These are phyloP conservation scores for Leuciscus idus DNA, from an alignment of 2,113 vertebrate species.

Conservation along the genomic window DNA sequence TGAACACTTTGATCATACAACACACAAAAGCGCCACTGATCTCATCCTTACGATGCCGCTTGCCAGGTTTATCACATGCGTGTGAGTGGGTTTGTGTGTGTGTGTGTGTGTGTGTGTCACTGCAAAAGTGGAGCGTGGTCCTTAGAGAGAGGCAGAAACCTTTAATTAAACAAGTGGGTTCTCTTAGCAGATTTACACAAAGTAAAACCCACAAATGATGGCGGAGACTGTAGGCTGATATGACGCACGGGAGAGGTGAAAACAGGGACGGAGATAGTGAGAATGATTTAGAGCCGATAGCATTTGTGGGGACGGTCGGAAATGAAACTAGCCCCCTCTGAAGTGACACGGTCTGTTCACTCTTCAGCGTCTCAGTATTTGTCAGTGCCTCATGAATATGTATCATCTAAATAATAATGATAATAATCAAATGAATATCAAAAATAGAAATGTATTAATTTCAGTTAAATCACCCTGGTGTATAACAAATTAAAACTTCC, in stretches of 20 bases:
- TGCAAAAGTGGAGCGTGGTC: constrained; percentile 20
- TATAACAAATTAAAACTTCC: constrained; percentile 57
- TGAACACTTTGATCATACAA: constrained; percentile 70
- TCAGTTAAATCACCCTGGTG: constrained; percentile 30
- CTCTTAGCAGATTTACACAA: constrained; percentile 41
- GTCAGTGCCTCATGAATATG: constrained; percentile 72
- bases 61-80: constrained; percentile 56
- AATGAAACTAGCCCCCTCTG: constrained; percentile 64
- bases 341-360: constrained; percentile 38
- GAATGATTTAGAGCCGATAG: constrained; percentile 63
- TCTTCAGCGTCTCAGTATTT: constrained; percentile 41
- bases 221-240: constrained; percentile 51
- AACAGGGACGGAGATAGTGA: constrained; percentile 61
- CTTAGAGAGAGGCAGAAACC: constrained; percentile 33
- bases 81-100: constrained; percentile 59
- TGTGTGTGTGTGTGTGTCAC: constrained; percentile 57
- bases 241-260: constrained; percentile 56
- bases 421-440: constrained; percentile 64
- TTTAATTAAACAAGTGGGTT: constrained; percentile 44
- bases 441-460: constrained; percentile 42
- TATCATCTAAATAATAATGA: constrained; percentile 63
- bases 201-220: constrained; percentile 51
- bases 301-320: constrained; percentile 63
- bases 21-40: constrained; percentile 52
- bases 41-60: constrained; percentile 54